phyloP scores from a whole-genome alignment of 2,888 invertebrate genomes.

The Argyresthia goedartella region DNA sequence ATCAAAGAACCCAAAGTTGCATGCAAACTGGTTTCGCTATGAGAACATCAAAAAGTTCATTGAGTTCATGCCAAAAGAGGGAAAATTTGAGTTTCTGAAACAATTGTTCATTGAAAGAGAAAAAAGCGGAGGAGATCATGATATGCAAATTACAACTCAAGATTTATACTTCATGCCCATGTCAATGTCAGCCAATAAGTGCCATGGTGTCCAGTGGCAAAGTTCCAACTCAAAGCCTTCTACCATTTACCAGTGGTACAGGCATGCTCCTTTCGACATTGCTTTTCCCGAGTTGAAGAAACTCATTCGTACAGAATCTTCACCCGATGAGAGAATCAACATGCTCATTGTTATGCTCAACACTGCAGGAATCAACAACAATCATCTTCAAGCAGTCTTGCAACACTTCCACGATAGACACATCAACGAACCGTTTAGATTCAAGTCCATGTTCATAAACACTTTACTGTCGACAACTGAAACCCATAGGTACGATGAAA shows the following conservation, averaged over 20 bases:
- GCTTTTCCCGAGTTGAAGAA: conserved; percentile 38
- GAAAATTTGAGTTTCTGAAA: conserved; percentile 35
- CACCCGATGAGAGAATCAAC: conserved; percentile 25
- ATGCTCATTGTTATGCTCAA: conserved; percentile 30
- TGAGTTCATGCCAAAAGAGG: conserved; percentile 26
- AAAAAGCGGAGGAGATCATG: conserved; percentile 10
- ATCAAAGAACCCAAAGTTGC: conserved; percentile 9
- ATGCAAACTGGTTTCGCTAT: conserved; percentile 16
- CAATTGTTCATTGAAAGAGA: conserved; percentile 31
- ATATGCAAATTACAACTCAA: neutral
- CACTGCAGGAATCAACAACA: conserved; percentile 22
- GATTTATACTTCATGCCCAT: neutral
- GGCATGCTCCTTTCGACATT: conserved; percentile 32
- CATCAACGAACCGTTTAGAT: conserved; percentile 24
- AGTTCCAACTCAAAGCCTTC: neutral
- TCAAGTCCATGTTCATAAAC: conserved; percentile 26
- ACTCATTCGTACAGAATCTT: conserved; percentile 30
- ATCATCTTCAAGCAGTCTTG: conserved; percentile 26
- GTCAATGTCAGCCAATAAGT: neutral
- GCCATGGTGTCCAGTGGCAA: neutral
- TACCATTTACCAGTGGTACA: conserved; percentile 30
- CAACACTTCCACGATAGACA: conserved; percentile 32
- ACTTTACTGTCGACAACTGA: conserved; percentile 22
- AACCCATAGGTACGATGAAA: conserved; percentile 24
- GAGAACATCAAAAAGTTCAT: conserved; percentile 30